Base-by-base conservation (phyloP, 2,888 invertebrate species). In the Mellilla xanthometata region DNA sequence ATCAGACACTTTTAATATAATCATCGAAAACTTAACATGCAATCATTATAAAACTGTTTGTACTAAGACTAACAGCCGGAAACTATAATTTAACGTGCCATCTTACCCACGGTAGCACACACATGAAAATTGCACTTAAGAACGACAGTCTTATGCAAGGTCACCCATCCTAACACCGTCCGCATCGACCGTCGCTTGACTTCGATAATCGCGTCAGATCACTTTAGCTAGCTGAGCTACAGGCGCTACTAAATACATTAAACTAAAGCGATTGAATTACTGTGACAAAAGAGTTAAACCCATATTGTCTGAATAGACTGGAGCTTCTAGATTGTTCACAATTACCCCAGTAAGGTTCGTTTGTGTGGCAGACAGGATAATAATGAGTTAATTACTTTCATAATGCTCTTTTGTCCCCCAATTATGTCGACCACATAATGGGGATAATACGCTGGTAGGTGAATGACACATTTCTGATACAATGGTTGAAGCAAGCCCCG, bases 381-480 rank as follows among this genome's bases (percentile, higher is more conserved):
- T 24, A 31, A 7, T 23, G 26, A 32, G 28, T 33, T 38, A 29
- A 41, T 47, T 9, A 26, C 26, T 11, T 27, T 38, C 24, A 38
- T 33, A 36, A 47, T 41, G 28, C 29, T 38, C 38, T 38, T 47
- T 38, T 48, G 41, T 42, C 22, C 5, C 6, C 4, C 19, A 8
- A 9, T 41, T 47, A 28, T 29, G 41, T 39, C 26, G 10, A 30
- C 38, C 32, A 29, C 38, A 42, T 48, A 41, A 47, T 41, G 41
- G 24, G 41, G 40, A 32, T 47, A 48, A 48, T 36, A 42, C 38
- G 19, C 23, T 12, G 41, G 33, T 38, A 24, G 41, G 47, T 48
- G 41, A 48, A 42, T 19, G 41, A 29, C 47, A 27, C 27, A 31
- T 19, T 39, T 43, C 34, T 10, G 41, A 42, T 9, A 41, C 41